Evolutionary conservation across 2,888 invertebrate species (phyloP).

Genomic region (Matsumyia berberina): DNA sequence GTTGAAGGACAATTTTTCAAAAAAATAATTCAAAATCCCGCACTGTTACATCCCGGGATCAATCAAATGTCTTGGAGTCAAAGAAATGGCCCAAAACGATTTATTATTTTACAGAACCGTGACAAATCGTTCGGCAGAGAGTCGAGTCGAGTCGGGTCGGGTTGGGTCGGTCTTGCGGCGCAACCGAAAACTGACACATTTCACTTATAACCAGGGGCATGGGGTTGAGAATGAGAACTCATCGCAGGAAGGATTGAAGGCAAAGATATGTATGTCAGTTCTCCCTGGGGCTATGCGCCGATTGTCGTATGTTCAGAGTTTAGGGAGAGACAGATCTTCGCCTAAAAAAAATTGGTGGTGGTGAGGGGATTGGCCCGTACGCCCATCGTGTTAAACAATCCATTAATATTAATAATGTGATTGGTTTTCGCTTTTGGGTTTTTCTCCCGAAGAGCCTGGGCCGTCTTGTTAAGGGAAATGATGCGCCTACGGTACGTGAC

Average conservation of each 20-base stretch:
- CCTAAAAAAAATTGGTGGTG: conserved; percentile 4
- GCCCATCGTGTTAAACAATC: conserved; percentile 82
- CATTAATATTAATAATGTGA: conserved; percentile 82
- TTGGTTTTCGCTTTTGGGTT: conserved; percentile 63
- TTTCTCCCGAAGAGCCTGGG: conserved; percentile 5
- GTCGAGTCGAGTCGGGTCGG: neutral
- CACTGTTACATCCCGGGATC: conserved; percentile 52
- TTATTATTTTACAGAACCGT: conserved; percentile 69
- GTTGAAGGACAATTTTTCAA: conserved; percentile 65
- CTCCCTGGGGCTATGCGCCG: conserved; percentile 58
- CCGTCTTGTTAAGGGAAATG: conserved; percentile 42
- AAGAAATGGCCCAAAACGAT: conserved; percentile 68
- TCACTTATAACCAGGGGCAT: conserved; percentile 50
- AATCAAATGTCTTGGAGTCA: conserved; percentile 73
- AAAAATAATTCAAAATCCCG: too few species aligned
- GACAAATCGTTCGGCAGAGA: conserved; percentile 60
- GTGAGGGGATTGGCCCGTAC: conserved; percentile 72
- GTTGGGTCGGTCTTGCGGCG: conserved; percentile 40
- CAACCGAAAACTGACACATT: conserved; percentile 73
- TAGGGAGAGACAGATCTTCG: conserved; percentile 60
- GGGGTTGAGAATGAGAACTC: conserved; percentile 25
- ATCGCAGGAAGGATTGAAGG: conserved; percentile 34
- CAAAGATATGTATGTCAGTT: conserved; percentile 29
- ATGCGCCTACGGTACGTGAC: conserved; percentile 48
- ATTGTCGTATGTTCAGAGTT: conserved; percentile 35